phyloP scores from a whole-genome alignment of 2,888 invertebrate species.

The Mesorhabditis sp. region DNA sequence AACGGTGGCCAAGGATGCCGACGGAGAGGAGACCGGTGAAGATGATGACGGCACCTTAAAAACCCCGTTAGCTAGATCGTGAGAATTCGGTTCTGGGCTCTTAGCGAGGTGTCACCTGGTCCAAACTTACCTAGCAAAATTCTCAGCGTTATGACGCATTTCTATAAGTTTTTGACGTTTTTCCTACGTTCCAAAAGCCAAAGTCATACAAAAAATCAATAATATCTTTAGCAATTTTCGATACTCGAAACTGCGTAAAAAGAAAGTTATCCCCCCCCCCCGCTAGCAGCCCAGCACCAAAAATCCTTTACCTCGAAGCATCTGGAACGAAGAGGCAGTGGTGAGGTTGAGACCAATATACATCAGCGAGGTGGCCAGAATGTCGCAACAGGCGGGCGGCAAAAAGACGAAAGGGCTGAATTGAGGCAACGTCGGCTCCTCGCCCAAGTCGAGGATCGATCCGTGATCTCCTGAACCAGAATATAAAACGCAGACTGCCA shows the following conservation, averaged over 20 bases:
- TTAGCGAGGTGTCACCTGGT: neutral
- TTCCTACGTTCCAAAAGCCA: too few relatives aligned
- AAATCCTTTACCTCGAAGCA: constrained; percentile 73
- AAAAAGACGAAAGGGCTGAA: constrained; percentile 76
- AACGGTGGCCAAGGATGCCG: constrained; percentile 69
- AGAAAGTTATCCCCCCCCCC: too few relatives aligned
- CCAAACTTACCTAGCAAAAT: too few relatives aligned
- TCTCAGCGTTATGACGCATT: too few relatives aligned
- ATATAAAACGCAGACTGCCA: neutral
- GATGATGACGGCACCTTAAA: constrained; percentile 75
- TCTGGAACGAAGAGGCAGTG: constrained; percentile 89
- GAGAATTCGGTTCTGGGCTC: neutral
- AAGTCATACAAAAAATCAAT: too few relatives aligned
- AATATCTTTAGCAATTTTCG: too few relatives aligned
- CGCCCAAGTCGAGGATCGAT: constrained; percentile 37
- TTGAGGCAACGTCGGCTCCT: constrained; percentile 63
- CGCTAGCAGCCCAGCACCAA: too few relatives aligned
- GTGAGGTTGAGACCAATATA: constrained; percentile 86
- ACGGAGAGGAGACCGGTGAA: constrained; percentile 85
- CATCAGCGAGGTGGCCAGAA: constrained; percentile 82
- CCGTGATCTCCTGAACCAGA: constrained; percentile 30
- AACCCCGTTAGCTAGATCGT: neutral
- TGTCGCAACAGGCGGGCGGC: constrained; percentile 83
- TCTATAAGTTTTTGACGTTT: too few relatives aligned
- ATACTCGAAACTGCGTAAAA: too few relatives aligned